These are phyloP conservation scores for Pyrochroa serraticornis DNA, from an alignment of 2,888 invertebrate species.

Conservation along the genomic window DNA sequence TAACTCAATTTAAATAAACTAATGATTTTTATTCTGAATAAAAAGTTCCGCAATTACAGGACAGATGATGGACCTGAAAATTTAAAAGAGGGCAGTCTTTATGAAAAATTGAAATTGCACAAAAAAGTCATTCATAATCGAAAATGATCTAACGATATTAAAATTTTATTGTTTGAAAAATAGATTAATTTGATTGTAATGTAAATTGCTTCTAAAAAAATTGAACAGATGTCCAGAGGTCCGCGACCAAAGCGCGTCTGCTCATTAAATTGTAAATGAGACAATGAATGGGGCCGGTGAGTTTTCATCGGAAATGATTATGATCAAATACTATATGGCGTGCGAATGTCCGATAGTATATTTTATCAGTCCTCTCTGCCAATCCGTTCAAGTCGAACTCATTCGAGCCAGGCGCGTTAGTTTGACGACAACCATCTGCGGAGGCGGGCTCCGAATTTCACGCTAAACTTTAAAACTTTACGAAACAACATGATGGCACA, in stretches of 20 bases:
- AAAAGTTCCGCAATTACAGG: too few relatives aligned
- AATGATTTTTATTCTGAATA: too few relatives aligned
- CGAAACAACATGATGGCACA: neutral
- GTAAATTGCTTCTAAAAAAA: neutral
- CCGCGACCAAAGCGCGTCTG: too few relatives aligned
- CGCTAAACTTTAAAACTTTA: slow-evolving; percentile 9
- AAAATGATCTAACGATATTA: too few relatives aligned
- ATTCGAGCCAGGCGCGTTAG: slow-evolving; percentile 31
- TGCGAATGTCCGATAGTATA: slow-evolving; percentile 27
- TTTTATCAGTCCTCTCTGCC: slow-evolving; percentile 30
- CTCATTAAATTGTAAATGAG: too few relatives aligned
- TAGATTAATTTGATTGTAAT: neutral
- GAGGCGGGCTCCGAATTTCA: slow-evolving; percentile 27
- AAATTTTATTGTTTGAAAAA: neutral
- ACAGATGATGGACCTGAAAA: too few relatives aligned
- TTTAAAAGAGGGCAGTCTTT: too few relatives aligned
- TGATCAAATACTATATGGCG: slow-evolving; percentile 16
- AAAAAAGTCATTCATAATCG: too few relatives aligned
- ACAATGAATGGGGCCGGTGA: neutral
- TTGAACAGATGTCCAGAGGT: too few relatives aligned
- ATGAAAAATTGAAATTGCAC: too few relatives aligned
- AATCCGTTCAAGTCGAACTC: slow-evolving; percentile 28
- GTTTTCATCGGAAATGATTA: slow-evolving; percentile 17
- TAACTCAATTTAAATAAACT: too few relatives aligned
- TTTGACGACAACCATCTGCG: slow-evolving; percentile 31